Conservation (phyloP, 2,888 invertebrate species). For the Xestoiulus laeticollis region DNA sequence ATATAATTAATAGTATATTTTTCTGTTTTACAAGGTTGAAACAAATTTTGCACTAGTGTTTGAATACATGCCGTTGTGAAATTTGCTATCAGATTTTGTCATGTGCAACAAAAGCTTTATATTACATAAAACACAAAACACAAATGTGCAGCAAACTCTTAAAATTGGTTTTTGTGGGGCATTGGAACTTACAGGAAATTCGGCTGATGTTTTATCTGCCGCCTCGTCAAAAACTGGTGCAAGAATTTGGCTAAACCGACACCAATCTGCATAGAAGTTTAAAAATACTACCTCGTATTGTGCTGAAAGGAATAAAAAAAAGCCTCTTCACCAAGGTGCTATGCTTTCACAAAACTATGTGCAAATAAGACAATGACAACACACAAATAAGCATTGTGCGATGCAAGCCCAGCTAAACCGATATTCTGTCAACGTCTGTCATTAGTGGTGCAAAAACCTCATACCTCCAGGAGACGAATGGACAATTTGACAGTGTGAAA, state of each 20-base stretch:
- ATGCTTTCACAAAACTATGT: slow-evolving; percentile 11
- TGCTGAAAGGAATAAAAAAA: slow-evolving; percentile 72
- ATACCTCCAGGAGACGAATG: background rate
- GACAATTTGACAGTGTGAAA: background rate
- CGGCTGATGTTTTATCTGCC: slow-evolving; percentile 81
- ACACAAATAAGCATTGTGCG: background rate
- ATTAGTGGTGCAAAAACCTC: background rate
- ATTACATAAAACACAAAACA: background rate
- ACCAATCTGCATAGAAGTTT: slow-evolving; percentile 99
- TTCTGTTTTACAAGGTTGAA: no score
- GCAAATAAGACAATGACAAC: background rate
- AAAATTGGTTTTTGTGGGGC: background rate
- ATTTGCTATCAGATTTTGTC: no score
- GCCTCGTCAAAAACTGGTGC: slow-evolving; percentile 97
- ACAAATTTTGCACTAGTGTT: no score
- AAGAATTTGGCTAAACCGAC: slow-evolving; percentile 96
- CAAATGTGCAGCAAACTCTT: background rate
- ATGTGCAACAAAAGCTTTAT: background rate
- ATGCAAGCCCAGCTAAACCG: background rate
- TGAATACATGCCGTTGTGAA: no score
- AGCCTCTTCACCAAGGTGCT: slow-evolving; percentile 7
- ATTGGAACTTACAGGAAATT: slow-evolving; percentile 71
- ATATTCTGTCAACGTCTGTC: background rate
- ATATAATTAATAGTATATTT: no score
- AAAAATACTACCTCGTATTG: slow-evolving; percentile 96